Conservation (phyloP, 2,113 vertebrate species). For the Gopherus evgoodei region DNA sequence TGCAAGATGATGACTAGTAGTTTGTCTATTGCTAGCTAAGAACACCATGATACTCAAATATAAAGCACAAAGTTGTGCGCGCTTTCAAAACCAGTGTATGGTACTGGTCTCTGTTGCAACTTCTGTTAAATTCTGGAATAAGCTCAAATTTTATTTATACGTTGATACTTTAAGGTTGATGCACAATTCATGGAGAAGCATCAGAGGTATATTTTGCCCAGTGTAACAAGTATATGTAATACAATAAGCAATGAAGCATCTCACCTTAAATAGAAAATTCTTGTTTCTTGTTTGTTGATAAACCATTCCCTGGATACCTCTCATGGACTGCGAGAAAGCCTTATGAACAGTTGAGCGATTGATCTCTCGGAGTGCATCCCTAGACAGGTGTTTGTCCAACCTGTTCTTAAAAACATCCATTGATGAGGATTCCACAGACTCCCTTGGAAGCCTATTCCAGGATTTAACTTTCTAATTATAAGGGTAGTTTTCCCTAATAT, state of each 20-base stretch:
- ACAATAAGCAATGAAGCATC: not conserved
- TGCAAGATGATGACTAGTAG: not conserved
- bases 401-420: not conserved
- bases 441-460: not conserved
- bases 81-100: not conserved
- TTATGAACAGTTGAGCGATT: not conserved
- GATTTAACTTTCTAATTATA: not conserved
- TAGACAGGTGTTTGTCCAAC: not conserved
- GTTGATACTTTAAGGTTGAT: not conserved
- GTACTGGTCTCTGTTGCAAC: not conserved
- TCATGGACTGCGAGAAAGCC: not conserved
- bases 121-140: not conserved
- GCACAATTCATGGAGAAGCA: not conserved
- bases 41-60: not conserved
- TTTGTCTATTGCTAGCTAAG: not conserved
- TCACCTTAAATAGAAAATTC: not conserved
- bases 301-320: not conserved
- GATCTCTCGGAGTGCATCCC: not conserved
- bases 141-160: not conserved
- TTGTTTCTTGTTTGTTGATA: not conserved
- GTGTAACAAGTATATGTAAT: not conserved
- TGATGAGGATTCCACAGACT: not conserved
- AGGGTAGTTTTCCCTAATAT: not conserved
- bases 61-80: not conserved
- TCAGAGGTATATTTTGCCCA: not conserved